phyloP scores from a whole-genome alignment of 2,113 vertebrate species.

The Ictalurus punctatus region DNA sequence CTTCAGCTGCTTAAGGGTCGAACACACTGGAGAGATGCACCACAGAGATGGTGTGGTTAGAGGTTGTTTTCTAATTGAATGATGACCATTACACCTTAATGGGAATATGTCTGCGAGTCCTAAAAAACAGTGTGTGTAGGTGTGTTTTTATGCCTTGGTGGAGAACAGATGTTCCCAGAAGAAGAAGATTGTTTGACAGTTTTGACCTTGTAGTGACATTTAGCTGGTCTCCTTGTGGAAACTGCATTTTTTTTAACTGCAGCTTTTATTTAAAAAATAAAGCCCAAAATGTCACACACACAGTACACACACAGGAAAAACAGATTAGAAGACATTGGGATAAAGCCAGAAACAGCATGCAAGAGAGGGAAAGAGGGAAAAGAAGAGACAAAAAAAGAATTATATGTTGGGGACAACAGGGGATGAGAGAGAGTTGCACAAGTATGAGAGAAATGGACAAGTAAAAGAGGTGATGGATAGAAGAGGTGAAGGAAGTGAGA shows the following conservation, averaged over 20 bases:
- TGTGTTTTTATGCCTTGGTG: not conserved
- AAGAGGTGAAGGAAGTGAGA: too few species aligned
- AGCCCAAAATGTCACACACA: too few species aligned
- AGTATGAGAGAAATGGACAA: too few species aligned
- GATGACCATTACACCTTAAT: not conserved
- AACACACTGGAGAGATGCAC: constrained; percentile 32
- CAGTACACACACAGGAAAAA: too few species aligned
- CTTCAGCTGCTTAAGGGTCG: constrained; percentile 43
- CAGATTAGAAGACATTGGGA: too few species aligned
- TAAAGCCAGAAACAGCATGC: too few species aligned
- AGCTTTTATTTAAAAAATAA: not conserved
- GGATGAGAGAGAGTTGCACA: too few species aligned
- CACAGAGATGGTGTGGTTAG: not conserved
- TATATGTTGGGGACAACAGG: too few species aligned
- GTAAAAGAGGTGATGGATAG: too few species aligned
- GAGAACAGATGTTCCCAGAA: not conserved
- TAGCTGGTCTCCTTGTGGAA: not conserved
- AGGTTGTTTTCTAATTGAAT: not conserved
- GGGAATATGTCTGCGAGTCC: not conserved
- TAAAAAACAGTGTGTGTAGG: not conserved
- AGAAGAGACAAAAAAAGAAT: too few species aligned
- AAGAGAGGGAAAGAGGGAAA: too few species aligned
- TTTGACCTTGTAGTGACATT: not conserved
- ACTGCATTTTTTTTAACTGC: too few species aligned
- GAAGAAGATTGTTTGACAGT: not conserved